Percentiles rank a stretch among this genome's conserved stretches.
phyloP scores from a whole-genome alignment of 2,888 invertebrate genomes.

The Pasiphila rectangulata region DNA sequence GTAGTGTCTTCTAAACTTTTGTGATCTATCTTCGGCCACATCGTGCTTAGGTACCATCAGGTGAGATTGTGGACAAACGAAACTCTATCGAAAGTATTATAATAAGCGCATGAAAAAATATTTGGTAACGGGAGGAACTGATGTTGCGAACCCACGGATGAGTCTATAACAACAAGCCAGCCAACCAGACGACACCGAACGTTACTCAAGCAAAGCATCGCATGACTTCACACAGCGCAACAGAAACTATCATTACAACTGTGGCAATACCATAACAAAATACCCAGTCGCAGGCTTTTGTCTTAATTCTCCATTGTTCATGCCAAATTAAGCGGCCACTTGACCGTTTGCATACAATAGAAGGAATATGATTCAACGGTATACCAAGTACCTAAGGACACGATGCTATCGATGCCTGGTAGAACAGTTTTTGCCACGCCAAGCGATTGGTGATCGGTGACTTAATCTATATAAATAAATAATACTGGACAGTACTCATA shows the following conservation, averaged over 20 bases:
- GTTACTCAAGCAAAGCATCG: slow-evolving; percentile 18
- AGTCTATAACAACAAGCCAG: not conserved
- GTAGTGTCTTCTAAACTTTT: no score
- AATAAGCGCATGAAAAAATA: no score
- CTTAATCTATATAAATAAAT: no score
- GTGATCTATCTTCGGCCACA: no score
- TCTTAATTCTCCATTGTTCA: slow-evolving; percentile 48
- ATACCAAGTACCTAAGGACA: slow-evolving; percentile 16
- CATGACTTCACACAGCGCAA: slow-evolving; percentile 37
- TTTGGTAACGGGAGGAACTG: no score
- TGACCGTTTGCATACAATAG: slow-evolving; percentile 48
- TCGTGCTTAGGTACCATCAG: no score
- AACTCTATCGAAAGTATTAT: no score
- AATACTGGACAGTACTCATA: no score
- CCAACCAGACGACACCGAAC: not conserved
- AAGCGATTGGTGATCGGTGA: not conserved
- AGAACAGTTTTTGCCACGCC: not conserved
- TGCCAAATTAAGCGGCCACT: slow-evolving; percentile 35
- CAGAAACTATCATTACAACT: slow-evolving; percentile 11
- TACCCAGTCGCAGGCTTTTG: slow-evolving; percentile 35
- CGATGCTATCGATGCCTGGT: not conserved
- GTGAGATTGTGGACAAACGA: no score
- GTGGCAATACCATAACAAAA: slow-evolving; percentile 36
- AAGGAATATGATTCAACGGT: slow-evolving; percentile 38
- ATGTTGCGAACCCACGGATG: no score